Evolutionary conservation across 2,888 invertebrate genomes (phyloP).

Genomic region (Sesamia inferens): DNA sequence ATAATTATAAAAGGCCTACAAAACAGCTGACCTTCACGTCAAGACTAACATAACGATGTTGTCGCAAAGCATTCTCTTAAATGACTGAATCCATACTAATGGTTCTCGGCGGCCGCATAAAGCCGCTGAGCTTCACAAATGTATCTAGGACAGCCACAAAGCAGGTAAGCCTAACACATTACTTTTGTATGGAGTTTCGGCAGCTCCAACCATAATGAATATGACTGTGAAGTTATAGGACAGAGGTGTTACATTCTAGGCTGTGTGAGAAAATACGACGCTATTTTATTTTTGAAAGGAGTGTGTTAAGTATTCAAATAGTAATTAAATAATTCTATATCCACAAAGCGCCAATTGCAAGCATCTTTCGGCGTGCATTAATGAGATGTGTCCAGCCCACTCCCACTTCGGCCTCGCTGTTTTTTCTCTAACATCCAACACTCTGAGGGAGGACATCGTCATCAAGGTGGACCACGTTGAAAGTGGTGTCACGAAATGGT

Average conservation of each 20-base stretch:
- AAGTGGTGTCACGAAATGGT: too few species aligned
- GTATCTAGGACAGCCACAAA: constrained; percentile 13
- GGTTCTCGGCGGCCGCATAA: constrained; percentile 2
- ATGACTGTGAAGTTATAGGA: constrained; percentile 4
- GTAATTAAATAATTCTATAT: not conserved
- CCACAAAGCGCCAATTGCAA: too few species aligned
- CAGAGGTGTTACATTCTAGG: not conserved
- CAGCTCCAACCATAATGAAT: constrained; percentile 31
- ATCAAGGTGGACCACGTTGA: too few species aligned
- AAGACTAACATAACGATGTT: constrained; percentile 31
- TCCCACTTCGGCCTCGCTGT: too few species aligned
- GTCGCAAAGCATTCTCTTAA: constrained; percentile 31
- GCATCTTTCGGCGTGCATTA: too few species aligned
- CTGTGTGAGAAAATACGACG: not conserved
- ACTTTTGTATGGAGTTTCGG: constrained; percentile 33
- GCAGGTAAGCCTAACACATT: constrained; percentile 43
- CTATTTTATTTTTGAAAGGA: not conserved
- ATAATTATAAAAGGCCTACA: not conserved
- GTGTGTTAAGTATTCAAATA: not conserved
- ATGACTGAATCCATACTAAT: constrained; percentile 46
- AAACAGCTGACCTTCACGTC: constrained; percentile 12
- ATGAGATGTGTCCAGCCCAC: too few species aligned
- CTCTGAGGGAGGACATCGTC: too few species aligned
- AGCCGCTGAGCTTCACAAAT: constrained; percentile 43
- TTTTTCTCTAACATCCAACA: too few species aligned